Conservation (phyloP, 2,888 invertebrate genomes). For the Andrena dorsata region DNA sequence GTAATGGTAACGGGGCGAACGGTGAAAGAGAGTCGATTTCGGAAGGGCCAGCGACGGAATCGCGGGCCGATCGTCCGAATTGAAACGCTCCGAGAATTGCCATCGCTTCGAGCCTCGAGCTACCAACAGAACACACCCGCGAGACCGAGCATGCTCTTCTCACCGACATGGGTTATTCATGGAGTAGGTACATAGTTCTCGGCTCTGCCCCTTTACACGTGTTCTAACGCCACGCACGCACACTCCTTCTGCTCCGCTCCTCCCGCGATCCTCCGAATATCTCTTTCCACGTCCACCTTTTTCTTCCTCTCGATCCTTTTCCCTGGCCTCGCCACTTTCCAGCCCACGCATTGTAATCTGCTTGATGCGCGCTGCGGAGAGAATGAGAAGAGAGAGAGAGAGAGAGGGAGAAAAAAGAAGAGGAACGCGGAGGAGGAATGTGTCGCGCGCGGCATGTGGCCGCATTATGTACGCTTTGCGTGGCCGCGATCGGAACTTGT, state of each 20-base stretch:
- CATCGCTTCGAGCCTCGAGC: conserved; percentile 20
- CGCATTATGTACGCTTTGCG: conserved; percentile 43
- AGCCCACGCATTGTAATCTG: conserved; percentile 54
- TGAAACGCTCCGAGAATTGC: conserved; percentile 1
- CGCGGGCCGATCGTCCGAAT: conserved; percentile 10
- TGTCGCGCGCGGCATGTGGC: conserved; percentile 40
- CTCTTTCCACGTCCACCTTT: conserved; percentile 15
- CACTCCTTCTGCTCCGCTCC: conserved; percentile 2
- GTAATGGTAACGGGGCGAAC: not conserved
- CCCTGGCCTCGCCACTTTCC: conserved; percentile 10
- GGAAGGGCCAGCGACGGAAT: not conserved
- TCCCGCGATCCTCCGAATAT: not conserved
- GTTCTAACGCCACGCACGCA: conserved; percentile 61
- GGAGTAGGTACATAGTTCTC: conserved; percentile 36
- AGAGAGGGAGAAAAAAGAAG: not conserved
- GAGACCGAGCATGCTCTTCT: conserved; percentile 50
- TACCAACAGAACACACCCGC: conserved; percentile 40
- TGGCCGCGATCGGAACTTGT: conserved; percentile 39
- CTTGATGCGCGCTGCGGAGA: conserved; percentile 33
- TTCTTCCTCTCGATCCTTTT: conserved; percentile 24
- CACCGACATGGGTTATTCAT: conserved; percentile 70
- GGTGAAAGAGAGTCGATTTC: conserved; percentile 5
- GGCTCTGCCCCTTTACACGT: conserved; percentile 57
- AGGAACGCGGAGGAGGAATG: conserved; percentile 32
- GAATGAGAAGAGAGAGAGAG: not conserved